Percentiles rank a stretch among this genome's conserved stretches.
phyloP scores from a whole-genome alignment of 2,113 vertebrate genomes.

The Beaufortia kweichowensis region DNA sequence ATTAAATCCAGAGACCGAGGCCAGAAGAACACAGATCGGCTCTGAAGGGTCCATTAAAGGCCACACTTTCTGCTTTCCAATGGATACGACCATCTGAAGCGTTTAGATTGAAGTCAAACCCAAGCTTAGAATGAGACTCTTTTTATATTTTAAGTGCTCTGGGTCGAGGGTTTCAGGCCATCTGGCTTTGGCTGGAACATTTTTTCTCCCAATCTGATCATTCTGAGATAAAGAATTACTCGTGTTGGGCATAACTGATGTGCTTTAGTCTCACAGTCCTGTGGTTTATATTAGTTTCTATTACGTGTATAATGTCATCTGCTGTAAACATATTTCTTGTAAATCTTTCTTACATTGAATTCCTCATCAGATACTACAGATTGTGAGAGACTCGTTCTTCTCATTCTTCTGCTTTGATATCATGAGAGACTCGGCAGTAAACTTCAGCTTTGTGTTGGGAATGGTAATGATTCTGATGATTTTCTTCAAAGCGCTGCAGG shows the following conservation, averaged over 20 bases:
- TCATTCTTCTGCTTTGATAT: slow-evolving; percentile 5
- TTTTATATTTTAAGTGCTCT: background rate
- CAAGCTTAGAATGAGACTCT: background rate
- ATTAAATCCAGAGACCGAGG: background rate
- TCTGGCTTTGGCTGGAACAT: slow-evolving; percentile 5
- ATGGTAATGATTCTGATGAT: background rate
- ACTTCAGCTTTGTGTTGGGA: slow-evolving; percentile 1
- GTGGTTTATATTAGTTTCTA: background rate
- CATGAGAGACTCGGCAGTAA: background rate
- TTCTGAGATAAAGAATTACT: background rate
- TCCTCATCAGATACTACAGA: background rate
- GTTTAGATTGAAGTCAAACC: slow-evolving; percentile 1
- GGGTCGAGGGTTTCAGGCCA: background rate
- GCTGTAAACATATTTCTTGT: too few relatives aligned
- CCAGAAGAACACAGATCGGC: background rate
- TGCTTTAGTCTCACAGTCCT: background rate
- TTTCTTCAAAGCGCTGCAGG: too few relatives aligned
- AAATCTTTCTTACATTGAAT: background rate
- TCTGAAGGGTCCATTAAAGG: background rate
- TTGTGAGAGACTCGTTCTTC: too few relatives aligned
- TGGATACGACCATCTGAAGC: background rate
- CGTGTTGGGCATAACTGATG: background rate
- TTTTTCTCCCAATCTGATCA: background rate
- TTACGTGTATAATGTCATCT: too few relatives aligned
- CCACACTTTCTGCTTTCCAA: background rate